Conservation (phyloP, 2,113 vertebrate genomes). For the Syngnathoides biaculeatus region DNA sequence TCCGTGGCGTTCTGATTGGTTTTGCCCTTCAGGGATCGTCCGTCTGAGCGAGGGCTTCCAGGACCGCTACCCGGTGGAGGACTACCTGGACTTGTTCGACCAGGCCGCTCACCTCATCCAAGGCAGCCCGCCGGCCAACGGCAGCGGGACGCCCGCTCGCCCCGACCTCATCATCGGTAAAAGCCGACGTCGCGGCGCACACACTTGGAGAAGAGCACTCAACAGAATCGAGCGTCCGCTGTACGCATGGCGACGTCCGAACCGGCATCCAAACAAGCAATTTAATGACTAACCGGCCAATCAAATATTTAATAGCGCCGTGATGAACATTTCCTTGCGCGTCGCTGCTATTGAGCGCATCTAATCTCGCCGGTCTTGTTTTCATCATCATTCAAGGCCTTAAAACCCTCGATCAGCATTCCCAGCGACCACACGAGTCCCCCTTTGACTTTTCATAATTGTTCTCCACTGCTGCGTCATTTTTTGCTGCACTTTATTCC, state of each 20-base stretch:
- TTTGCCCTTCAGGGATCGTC: conserved; percentile 77
- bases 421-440: background rate
- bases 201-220: too few relatives aligned
- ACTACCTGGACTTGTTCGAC: conserved; percentile 95
- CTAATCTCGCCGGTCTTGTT: background rate
- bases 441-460: background rate
- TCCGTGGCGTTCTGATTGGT: background rate
- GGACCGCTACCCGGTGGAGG: conserved; percentile 86
- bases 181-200: background rate
- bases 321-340: background rate
- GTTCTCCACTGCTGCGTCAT: background rate
- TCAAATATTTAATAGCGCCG: too few relatives aligned
- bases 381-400: too few relatives aligned
- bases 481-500: background rate
- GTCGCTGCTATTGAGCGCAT: background rate
- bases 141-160: conserved; percentile 38
- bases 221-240: too few relatives aligned
- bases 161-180: conserved; percentile 74
- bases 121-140: conserved; percentile 71
- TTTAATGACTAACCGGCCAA: too few relatives aligned
- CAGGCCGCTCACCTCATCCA: conserved; percentile 87
- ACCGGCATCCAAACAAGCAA: too few relatives aligned
- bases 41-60: conserved; percentile 84
- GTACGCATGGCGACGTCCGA: too few relatives aligned
- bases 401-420: background rate